Conservation (phyloP, 2,797 vertebrate genomes). For the Synaphobranchus kaupii region DNA sequence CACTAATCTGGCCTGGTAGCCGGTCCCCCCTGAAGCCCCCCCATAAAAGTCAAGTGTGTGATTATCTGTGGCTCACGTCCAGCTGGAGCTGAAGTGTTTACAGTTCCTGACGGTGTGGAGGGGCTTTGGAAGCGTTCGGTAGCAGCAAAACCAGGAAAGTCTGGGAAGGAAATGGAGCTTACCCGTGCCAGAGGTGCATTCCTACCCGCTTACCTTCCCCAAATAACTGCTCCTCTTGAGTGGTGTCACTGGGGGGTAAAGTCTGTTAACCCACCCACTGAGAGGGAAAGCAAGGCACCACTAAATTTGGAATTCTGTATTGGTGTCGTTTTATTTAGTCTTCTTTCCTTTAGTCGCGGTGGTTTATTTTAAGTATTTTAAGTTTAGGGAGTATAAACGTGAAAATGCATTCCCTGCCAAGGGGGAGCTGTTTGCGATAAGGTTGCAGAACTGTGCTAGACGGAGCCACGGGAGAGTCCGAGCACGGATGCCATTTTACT, state of each 20-base stretch:
- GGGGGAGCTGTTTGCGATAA: background rate
- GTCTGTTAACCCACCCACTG: slow-evolving; percentile 6
- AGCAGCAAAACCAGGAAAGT: background rate
- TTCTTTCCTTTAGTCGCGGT: slow-evolving; percentile 52
- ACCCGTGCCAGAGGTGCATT: background rate
- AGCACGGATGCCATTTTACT: background rate
- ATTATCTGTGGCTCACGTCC: background rate
- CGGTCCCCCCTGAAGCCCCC: background rate
- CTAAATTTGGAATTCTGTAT: slow-evolving; percentile 63
- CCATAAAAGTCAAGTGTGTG: background rate
- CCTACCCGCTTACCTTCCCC: background rate
- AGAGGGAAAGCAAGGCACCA: slow-evolving; percentile 31
- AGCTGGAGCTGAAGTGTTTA: background rate
- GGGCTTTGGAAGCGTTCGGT: background rate
- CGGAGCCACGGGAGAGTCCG: background rate
- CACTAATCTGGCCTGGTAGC: background rate
- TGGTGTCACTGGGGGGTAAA: background rate
- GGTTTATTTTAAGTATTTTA: slow-evolving; percentile 8
- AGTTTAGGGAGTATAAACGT: background rate
- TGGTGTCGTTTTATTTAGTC: slow-evolving; percentile 66
- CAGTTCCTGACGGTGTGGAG: background rate
- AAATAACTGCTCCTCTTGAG: background rate
- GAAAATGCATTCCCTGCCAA: background rate
- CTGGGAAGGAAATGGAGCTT: slow-evolving; percentile 1
- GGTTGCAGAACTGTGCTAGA: background rate